Percentiles rank a stretch among this genome's conserved stretches.
Evolutionary conservation across 2,797 vertebrate genomes (phyloP).

Genomic region (Trematomus bernacchii): DNA sequence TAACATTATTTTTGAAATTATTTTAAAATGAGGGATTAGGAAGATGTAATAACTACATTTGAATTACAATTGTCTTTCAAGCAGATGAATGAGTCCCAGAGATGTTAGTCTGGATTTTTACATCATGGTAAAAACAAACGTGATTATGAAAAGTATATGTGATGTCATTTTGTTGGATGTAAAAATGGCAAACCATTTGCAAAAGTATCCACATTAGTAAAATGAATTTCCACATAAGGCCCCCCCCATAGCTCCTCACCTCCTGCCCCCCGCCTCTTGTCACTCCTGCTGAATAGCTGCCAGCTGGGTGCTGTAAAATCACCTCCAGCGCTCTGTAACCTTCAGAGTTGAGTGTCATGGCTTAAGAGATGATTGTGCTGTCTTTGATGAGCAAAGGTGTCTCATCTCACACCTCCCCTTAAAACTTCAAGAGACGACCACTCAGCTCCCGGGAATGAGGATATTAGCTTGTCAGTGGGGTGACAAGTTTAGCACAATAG

Average conservation of each 20-base stretch:
- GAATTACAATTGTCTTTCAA: neutral
- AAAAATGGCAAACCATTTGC: constrained; percentile 15
- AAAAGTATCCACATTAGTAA: constrained; percentile 36
- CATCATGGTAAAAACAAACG: neutral
- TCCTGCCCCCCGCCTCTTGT: constrained; percentile 37
- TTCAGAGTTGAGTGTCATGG: constrained; percentile 66
- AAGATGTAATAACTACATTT: neutral
- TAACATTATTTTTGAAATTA: neutral
- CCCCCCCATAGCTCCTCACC: constrained; percentile 33
- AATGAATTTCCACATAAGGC: constrained; percentile 29
- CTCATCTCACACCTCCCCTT: constrained; percentile 76
- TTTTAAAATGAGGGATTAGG: neutral
- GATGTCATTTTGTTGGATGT: constrained; percentile 11
- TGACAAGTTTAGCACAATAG: constrained; percentile 77
- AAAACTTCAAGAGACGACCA: constrained; percentile 71
- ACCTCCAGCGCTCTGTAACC: constrained; percentile 66
- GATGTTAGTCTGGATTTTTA: neutral
- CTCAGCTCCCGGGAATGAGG: constrained; percentile 70
- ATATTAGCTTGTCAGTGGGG: constrained; percentile 82
- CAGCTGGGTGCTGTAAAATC: constrained; percentile 77
- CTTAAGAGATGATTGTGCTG: constrained; percentile 70
- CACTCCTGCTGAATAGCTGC: constrained; percentile 65
- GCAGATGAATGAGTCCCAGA: neutral
- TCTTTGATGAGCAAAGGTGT: constrained; percentile 80
- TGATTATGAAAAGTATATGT: neutral